Percentiles rank a stretch among this genome's conserved stretches.
Conservation (phyloP, 2,888 invertebrate species). For the Anagyrus pseudococci region DNA sequence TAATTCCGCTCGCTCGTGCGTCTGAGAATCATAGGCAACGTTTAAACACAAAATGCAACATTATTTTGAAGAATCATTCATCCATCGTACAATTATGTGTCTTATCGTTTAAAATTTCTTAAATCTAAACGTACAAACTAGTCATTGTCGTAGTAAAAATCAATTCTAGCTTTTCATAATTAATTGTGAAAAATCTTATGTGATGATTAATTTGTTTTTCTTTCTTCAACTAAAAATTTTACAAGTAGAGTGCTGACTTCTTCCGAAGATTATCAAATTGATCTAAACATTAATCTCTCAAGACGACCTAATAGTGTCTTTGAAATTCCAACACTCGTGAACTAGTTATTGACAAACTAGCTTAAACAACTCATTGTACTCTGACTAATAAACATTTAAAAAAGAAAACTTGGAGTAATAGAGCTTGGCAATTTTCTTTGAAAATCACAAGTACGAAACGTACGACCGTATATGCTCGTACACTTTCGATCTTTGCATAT, state of each 20-base stretch:
- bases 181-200: not conserved
- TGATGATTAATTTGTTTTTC: not conserved
- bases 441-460: slow-evolving; percentile 27
- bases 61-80: not conserved
- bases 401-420: slow-evolving; percentile 21
- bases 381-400: slow-evolving; percentile 27
- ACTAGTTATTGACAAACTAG: slow-evolving; percentile 12
- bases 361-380: slow-evolving; percentile 26
- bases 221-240: no score
- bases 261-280: slow-evolving; percentile 13
- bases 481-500: slow-evolving; percentile 25
- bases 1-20: not conserved
- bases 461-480: slow-evolving; percentile 23
- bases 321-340: not conserved
- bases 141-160: not conserved
- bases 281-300: slow-evolving; percentile 9
- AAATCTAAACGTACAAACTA: not conserved
- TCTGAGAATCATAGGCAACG: no score
- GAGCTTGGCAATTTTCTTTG: slow-evolving; percentile 11
- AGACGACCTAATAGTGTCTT: no score
- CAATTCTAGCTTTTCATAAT: not conserved
- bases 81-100: not conserved
- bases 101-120: not conserved
- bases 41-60: no score
- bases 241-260: slow-evolving; percentile 2